Conservation (phyloP, 2,113 vertebrate species). For the Condylura cristata region DNA sequence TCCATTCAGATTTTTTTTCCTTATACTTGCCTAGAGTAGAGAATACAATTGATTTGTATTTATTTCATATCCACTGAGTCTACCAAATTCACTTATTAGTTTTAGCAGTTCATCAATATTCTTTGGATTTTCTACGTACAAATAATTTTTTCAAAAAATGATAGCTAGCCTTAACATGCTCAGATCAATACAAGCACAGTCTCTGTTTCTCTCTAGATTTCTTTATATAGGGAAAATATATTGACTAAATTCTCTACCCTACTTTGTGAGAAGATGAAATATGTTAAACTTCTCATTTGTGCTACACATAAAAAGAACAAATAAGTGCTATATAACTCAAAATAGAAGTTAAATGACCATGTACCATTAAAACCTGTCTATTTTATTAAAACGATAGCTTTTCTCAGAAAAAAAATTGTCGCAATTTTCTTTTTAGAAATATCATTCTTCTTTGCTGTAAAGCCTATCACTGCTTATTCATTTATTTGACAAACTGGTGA, state of each 20-base stretch:
- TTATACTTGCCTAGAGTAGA: neutral
- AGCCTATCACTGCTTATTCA: neutral
- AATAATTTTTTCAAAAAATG: neutral
- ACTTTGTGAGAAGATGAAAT: neutral
- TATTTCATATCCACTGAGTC: neutral
- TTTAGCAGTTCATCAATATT: neutral
- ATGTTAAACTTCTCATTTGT: neutral
- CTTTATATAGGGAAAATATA: neutral
- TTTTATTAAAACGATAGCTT: neutral
- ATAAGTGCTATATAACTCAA: neutral
- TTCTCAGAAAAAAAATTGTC: neutral
- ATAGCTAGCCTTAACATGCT: neutral
- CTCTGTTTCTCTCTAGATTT: neutral
- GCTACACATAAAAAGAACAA: neutral
- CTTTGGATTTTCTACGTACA: neutral
- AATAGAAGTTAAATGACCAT: neutral
- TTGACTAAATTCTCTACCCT: neutral
- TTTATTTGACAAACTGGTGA: neutral
- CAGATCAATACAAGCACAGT: neutral
- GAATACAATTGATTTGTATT: neutral
- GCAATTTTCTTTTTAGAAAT: neutral
- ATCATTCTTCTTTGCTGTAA: neutral
- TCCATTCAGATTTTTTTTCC: neutral
- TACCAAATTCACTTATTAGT: neutral
- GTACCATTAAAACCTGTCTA: neutral